Conservation (phyloP, 2,113 vertebrate genomes). For the Sciurus niger region DNA sequence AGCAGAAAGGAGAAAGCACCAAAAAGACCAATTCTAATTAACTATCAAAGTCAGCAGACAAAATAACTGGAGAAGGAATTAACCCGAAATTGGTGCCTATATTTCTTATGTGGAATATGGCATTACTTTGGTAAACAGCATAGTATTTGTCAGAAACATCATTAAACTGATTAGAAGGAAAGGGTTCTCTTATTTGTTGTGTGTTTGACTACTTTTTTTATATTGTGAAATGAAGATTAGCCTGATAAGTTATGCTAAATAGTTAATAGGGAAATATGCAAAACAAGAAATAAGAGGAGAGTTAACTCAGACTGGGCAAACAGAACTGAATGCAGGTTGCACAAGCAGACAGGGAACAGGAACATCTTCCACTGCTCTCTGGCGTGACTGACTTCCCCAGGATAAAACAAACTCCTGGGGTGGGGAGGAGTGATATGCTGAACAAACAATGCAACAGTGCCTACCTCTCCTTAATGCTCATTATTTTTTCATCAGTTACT, state of each 20-base stretch:
- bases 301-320: not conserved
- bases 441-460: not conserved
- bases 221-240: not conserved
- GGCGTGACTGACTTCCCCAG: not conserved
- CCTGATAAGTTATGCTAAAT: not conserved
- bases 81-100: not conserved
- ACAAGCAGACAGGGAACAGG: not conserved
- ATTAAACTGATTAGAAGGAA: conserved; percentile 35
- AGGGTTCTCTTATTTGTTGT: not conserved
- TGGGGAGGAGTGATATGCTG: not conserved
- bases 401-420: not conserved
- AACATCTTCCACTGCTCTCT: not conserved
- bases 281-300: conserved; percentile 6
- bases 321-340: not conserved
- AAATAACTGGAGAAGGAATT: not conserved
- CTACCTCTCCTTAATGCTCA: not conserved
- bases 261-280: not conserved
- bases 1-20: not conserved
- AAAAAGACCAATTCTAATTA: not conserved
- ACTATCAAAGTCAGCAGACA: conserved; percentile 21
- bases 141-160: not conserved
- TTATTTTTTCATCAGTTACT: not conserved
- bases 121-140: not conserved
- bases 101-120: conserved; percentile 17
- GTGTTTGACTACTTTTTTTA: not conserved